Percentiles rank a stretch among this genome's conserved stretches.
Evolutionary conservation across 2,797 vertebrate genomes (phyloP).

Genomic region (Rhabdomys pumilio): DNA sequence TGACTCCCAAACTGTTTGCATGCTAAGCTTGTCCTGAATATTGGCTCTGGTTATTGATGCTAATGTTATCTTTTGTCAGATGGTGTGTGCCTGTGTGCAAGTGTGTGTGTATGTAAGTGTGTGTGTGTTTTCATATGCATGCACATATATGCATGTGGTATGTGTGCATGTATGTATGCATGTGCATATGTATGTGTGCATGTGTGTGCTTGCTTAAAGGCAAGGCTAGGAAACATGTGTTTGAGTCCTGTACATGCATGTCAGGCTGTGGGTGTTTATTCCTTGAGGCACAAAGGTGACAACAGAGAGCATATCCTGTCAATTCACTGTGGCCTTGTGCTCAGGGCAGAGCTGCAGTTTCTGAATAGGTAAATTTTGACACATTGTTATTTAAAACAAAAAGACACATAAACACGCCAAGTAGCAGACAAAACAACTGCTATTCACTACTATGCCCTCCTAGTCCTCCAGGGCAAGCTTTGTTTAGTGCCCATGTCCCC

Average conservation of each 20-base stretch:
- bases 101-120: background rate
- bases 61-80: background rate
- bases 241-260: background rate
- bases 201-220: background rate
- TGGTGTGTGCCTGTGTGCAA: background rate
- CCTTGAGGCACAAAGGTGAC: background rate
- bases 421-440: conserved; percentile 7
- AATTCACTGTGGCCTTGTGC: background rate
- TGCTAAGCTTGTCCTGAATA: conserved; percentile 82
- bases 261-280: background rate
- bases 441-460: background rate
- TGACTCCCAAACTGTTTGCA: conserved; percentile 84
- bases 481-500: too few relatives aligned
- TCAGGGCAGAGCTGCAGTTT: background rate
- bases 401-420: conserved; percentile 21
- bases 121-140: background rate
- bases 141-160: background rate
- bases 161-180: background rate
- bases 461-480: background rate
- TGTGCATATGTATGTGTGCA: background rate
- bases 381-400: background rate
- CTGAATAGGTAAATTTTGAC: background rate
- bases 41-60: conserved; percentile 68
- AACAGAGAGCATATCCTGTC: background rate
- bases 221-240: background rate